These are phyloP conservation scores for Synanthedon formicaeformis DNA, from an alignment of 2,888 invertebrate genomes.

Conservation along the genomic window DNA sequence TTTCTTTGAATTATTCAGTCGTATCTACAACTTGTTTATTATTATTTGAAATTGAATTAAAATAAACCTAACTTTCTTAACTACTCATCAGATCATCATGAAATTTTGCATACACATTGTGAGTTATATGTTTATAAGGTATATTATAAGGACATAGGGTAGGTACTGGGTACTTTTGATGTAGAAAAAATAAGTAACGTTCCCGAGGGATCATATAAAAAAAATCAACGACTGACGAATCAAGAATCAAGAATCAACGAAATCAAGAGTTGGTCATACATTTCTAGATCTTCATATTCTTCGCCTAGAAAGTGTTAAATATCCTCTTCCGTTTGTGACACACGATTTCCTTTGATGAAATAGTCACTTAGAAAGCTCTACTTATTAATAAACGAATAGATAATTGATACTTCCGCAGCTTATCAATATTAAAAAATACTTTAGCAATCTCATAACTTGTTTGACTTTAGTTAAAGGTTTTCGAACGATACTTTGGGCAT, in stretches of 20 bases:
- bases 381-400: neutral
- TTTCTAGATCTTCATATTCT: neutral
- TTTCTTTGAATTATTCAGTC: too few relatives aligned
- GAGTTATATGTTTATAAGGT: too few relatives aligned
- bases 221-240: too few relatives aligned
- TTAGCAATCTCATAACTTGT: neutral
- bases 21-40: too few relatives aligned
- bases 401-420: neutral
- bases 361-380: neutral
- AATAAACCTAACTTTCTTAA: neutral
- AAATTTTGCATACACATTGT: too few relatives aligned
- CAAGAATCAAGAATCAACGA: too few relatives aligned
- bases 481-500: constrained; percentile 6
- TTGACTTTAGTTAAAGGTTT: constrained; percentile 11
- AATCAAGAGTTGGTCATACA: neutral
- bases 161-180: too few relatives aligned
- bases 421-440: neutral
- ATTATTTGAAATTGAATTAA: too few relatives aligned
- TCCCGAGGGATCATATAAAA: too few relatives aligned
- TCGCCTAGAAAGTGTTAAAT: neutral
- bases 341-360: neutral
- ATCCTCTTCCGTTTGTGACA: neutral
- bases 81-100: neutral
- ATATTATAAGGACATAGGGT: too few relatives aligned
- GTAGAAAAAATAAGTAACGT: too few relatives aligned